Evolutionary conservation across 2,113 vertebrate genomes (phyloP).

Genomic region (Bos javanicus): DNA sequence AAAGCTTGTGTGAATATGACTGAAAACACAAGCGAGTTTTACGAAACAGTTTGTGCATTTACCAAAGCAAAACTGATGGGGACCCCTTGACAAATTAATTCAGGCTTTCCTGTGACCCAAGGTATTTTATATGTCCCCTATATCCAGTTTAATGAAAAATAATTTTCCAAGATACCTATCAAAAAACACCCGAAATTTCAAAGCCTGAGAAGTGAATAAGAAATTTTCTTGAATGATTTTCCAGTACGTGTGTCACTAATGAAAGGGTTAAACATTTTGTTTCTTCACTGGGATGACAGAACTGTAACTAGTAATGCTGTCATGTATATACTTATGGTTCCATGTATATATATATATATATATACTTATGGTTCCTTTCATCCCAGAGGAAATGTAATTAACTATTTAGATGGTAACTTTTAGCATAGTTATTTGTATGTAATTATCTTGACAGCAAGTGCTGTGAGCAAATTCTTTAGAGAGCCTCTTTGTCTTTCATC

Average conservation of each 20-base stretch:
- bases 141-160: conserved; percentile 1
- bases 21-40: neutral
- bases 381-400: conserved; percentile 61
- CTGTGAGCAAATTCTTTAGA: neutral
- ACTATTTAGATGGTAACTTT: conserved; percentile 37
- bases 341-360: neutral
- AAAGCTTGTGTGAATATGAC: neutral
- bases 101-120: neutral
- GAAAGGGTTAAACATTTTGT: conserved; percentile 40
- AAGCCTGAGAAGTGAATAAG: neutral
- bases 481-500: neutral
- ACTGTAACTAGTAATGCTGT: conserved; percentile 15
- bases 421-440: neutral
- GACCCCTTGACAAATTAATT: neutral
- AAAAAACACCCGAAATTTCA: neutral
- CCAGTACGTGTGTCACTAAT: conserved; percentile 32
- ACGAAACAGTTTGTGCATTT: neutral
- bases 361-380: conserved; percentile 59
- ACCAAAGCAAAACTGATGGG: neutral
- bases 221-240: conserved; percentile 26
- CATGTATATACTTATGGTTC: conserved; percentile 1
- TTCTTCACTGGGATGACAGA: neutral
- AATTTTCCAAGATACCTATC: neutral
- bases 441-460: conserved; percentile 39
- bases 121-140: neutral